Conservation (phyloP, 2,797 vertebrate species). For the Gambelia wislizenii region DNA sequence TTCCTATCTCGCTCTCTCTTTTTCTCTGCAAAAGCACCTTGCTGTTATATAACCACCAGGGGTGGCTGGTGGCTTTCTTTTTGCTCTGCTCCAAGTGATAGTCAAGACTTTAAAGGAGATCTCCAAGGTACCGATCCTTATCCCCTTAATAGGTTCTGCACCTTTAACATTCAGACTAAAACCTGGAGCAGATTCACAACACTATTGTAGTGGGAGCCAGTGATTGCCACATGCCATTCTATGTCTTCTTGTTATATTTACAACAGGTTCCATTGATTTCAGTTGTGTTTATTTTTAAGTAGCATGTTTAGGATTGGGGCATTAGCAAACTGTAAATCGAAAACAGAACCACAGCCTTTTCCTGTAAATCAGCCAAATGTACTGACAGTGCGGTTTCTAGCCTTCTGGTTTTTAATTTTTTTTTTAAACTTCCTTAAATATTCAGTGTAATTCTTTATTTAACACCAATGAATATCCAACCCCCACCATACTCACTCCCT, state of each 20-base stretch:
- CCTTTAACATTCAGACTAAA: too few species aligned
- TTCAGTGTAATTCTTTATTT: slow-evolving; percentile 57
- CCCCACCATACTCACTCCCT: not conserved
- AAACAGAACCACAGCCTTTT: slow-evolving; percentile 65
- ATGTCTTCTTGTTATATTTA: not conserved
- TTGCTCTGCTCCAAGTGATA: too few species aligned
- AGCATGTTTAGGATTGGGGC: not conserved
- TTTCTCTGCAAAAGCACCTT: too few species aligned
- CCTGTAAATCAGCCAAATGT: slow-evolving; percentile 55
- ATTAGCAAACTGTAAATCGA: slow-evolving; percentile 13
- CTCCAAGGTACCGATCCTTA: too few species aligned
- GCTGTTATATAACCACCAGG: too few species aligned
- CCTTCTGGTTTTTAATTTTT: slow-evolving; percentile 51
- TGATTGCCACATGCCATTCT: not conserved
- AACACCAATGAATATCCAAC: not conserved
- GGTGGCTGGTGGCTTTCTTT: too few species aligned
- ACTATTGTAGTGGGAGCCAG: too few species aligned
- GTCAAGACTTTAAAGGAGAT: too few species aligned
- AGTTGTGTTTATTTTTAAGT: not conserved
- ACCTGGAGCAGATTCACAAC: too few species aligned
- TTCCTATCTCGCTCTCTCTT: too few species aligned
- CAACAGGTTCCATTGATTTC: not conserved
- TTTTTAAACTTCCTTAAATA: slow-evolving; percentile 69
- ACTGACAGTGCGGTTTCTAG: slow-evolving; percentile 61
- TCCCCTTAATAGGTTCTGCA: too few species aligned